A percentile compares a stretch with the other conserved stretches of the same genome.
phyloP scores from a whole-genome alignment of 2,797 vertebrate species.

The Sitta carolinensis region DNA sequence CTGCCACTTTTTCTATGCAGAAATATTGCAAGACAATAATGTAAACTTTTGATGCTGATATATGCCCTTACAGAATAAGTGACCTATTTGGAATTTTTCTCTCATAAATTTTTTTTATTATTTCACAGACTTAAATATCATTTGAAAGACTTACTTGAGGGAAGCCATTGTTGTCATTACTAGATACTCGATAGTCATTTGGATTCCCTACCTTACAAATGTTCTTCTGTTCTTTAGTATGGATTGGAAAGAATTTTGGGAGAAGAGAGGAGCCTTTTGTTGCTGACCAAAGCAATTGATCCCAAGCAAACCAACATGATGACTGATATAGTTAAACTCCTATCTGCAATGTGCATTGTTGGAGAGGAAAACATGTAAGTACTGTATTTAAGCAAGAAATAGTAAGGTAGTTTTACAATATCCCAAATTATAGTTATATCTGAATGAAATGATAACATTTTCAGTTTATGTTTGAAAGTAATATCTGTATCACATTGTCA shows the following conservation, averaged over 20 bases:
- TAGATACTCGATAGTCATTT: background rate
- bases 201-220: background rate
- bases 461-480: background rate
- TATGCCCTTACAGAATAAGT: background rate
- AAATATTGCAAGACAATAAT: background rate
- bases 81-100: background rate
- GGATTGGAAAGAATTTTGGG: constrained; percentile 95
- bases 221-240: constrained; percentile 80
- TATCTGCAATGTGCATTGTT: constrained; percentile 97
- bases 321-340: constrained; percentile 94
- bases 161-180: background rate
- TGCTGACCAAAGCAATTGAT: constrained; percentile 90
- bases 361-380: constrained; percentile 97
- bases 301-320: constrained; percentile 90
- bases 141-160: background rate
- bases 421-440: background rate
- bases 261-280: constrained; percentile 90
- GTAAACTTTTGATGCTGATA: background rate
- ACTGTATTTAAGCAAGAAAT: background rate
- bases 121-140: background rate
- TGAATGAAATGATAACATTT: background rate
- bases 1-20: background rate
- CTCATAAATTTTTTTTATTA: background rate
- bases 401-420: background rate
- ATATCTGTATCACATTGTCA: background rate